phyloP scores from a whole-genome alignment of 2,113 vertebrate genomes.

The Ctenomys sociabilis region DNA sequence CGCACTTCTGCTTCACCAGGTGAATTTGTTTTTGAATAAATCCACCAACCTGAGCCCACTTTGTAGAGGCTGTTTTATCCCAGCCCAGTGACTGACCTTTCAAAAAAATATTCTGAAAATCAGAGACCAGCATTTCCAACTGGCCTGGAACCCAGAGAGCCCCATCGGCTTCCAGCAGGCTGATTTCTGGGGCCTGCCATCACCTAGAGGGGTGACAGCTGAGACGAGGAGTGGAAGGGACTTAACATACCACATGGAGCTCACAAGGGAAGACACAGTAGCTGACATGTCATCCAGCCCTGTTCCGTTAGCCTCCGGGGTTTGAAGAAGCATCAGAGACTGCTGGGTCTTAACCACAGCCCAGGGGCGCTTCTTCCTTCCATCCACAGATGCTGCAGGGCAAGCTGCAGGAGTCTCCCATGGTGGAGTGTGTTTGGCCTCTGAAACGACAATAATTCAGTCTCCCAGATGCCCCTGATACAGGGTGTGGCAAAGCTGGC shows the following conservation, averaged over 20 bases:
- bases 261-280: background rate
- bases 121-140: background rate
- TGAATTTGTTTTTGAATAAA: background rate
- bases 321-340: background rate
- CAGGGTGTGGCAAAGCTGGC: background rate
- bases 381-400: background rate
- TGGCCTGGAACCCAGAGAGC: background rate
- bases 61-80: background rate
- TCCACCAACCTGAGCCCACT: background rate
- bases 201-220: background rate
- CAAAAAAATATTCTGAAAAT: background rate
- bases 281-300: background rate
- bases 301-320: background rate
- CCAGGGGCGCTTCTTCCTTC: background rate
- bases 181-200: background rate
- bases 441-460: too few species aligned
- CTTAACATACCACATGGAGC: background rate
- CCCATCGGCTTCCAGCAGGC: background rate
- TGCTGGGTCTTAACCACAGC: background rate
- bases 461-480: background rate
- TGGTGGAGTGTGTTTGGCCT: too few species aligned
- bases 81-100: background rate
- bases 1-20: background rate
- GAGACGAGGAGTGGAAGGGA: background rate
- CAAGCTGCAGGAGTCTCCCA: background rate